Conservation (phyloP, 64 coral and sea anemone genomes). For the Stichodactyla mertensii region DNA sequence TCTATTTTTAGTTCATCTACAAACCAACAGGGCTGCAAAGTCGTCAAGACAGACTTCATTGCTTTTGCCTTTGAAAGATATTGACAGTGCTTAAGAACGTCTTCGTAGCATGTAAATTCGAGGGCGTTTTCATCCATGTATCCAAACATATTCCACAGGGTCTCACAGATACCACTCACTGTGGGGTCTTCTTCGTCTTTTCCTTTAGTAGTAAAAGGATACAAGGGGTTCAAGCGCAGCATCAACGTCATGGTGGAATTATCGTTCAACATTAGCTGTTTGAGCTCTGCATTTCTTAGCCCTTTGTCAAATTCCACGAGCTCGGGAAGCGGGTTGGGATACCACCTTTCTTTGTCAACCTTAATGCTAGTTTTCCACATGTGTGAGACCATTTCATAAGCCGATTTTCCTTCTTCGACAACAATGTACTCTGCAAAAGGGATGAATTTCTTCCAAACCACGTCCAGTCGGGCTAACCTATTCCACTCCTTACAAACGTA, state of each 20-base stretch:
- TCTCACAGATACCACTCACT: neutral
- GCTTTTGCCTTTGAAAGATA: neutral
- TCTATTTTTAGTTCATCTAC: neutral
- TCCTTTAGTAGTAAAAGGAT: constrained; percentile 2
- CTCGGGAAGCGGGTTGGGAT: neutral
- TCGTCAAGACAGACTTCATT: neutral
- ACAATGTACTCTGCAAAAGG: neutral
- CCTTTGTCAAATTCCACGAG: neutral
- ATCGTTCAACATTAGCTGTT: neutral
- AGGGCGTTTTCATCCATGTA: neutral
- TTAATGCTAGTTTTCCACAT: neutral
- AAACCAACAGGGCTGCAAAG: constrained; percentile 5
- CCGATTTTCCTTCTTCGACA: neutral
- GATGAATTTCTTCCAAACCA: constrained; percentile 13
- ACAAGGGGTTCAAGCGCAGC: neutral
- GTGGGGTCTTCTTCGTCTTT: neutral
- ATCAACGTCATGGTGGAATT: neutral
- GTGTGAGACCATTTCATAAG: neutral
- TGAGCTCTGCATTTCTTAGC: neutral
- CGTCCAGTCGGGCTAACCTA: neutral
- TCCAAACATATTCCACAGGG: neutral
- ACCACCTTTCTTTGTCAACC: constrained; percentile 8
- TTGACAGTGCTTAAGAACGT: neutral
- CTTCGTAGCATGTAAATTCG: neutral
- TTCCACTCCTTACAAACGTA: neutral